Conservation (phyloP, 2,888 invertebrate species). For the Acholoe squamosa region DNA sequence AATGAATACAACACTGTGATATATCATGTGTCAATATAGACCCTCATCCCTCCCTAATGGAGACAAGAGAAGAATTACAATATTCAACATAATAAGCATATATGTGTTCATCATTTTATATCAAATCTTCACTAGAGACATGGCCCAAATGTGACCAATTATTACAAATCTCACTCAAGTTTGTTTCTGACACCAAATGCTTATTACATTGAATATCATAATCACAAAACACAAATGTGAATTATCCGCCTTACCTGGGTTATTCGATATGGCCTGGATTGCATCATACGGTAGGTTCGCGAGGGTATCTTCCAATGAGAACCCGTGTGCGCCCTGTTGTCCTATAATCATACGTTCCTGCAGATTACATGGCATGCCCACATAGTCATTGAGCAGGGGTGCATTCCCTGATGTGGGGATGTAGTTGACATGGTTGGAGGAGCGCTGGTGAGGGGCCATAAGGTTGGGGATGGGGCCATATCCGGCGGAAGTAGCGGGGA, state of each 20-base stretch:
- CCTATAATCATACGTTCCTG: constrained; percentile 68
- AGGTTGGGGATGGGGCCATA: constrained; percentile 59
- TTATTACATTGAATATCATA: too few relatives aligned
- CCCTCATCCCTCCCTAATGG: too few relatives aligned
- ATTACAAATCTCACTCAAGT: too few relatives aligned
- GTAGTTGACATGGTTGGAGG: constrained; percentile 64
- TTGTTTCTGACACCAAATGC: too few relatives aligned
- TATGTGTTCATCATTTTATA: too few relatives aligned
- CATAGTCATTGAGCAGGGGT: constrained; percentile 66
- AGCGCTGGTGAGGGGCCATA: constrained; percentile 51
- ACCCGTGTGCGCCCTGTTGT: constrained; percentile 62
- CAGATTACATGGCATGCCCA: constrained; percentile 69
- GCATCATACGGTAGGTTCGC: constrained; percentile 69
- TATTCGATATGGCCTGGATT: constrained; percentile 68
- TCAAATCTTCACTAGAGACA: too few relatives aligned
- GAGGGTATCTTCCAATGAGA: constrained; percentile 69
- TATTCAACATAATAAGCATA: too few relatives aligned
- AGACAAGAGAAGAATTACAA: too few relatives aligned
- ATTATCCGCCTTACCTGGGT: constrained; percentile 65
- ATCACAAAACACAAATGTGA: too few relatives aligned
- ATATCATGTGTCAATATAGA: too few relatives aligned
- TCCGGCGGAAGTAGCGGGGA: constrained; percentile 46
- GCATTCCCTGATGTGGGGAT: constrained; percentile 62
- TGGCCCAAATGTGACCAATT: too few relatives aligned
- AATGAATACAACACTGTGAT: too few relatives aligned